Base-by-base conservation (phyloP, 2,797 vertebrate species). In the Odontamblyopus rebecca region DNA sequence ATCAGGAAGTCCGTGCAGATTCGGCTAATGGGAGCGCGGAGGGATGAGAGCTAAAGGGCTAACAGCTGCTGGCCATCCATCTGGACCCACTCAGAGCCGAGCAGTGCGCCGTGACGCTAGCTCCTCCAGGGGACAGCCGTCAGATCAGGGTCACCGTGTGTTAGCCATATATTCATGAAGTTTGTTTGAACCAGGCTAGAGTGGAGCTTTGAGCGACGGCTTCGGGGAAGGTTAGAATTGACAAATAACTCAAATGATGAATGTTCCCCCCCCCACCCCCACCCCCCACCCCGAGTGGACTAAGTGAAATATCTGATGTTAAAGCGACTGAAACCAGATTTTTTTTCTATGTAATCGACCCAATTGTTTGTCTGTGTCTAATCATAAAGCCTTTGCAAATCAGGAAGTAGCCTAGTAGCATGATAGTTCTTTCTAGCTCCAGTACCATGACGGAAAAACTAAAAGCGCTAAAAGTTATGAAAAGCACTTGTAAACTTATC, bases 41-140 rank as follows among this genome's bases (percentile, higher is more conserved):
- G 85, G 80, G 87, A 87, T 84, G 87, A 85, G 89, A 23, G 86
- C 86, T 91, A 85, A 26, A 71, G 82, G 88, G 87, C 87, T 81
- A 89, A 87, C 92, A 92, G 91, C 91, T 93, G 90, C 82, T 89
- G 76, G 77, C 51, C 80, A 90, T 91, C 89, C 82, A 89, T 92
- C 86, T 89, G 86, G 74, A 76, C 77, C 74, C 32, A 84, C 79
- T 73, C 35, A 59, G 54, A 79, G 73, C 71, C 48, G 77, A 69
- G 70, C 77, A 5, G 73, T 75, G 71, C 18, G 13, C 61, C 26
- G 64, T 85, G 86, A 86, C 71, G 76, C 74, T 51, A 75, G 69
- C 56, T 66, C 67, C 70, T 79, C 72, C 70, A 71, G 73, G 71
- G 73, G 76, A 85, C 78, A 80, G 85, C 82, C 75, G 32, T 85